Evolutionary conservation across 2,797 vertebrate species (phyloP), one percentile per base, ranked within the genome.

Genomic region (Phalanger gymnotis): DNA sequence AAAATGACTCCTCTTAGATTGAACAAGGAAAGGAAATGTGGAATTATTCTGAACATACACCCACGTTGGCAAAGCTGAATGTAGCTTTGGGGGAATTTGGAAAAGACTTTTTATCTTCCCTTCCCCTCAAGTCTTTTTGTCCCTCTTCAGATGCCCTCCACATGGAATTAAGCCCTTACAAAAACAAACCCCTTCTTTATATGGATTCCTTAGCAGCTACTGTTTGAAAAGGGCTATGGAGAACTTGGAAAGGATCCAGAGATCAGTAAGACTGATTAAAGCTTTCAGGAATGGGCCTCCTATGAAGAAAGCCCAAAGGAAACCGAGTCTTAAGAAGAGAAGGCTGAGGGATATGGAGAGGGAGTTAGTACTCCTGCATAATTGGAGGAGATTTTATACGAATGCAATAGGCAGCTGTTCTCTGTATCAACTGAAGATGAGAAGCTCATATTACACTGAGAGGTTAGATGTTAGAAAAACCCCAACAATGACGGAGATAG

Each of bases 181-280:
- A 97, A 96, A 96, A 89, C n/a, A 94, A 95, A 66, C 40, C 93
- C 54, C 96, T 96, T 73, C 92, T 96, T 95, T 95, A 94, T 47
- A 22, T n/a, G 91, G 94, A 90, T 3, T 73, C 94, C 96, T 90
- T 96, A 96, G 94, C 95, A 96, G 92, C 51, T 93, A 3, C 81
- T 28, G 57, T 56, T 73, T 2, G 30, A 95, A 92, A 90, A 14
- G 30, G 7, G n/a, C 19, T 95, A 81, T 93, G 61, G 51, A 7
- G 11, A 56, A 51, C 54, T 58, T 7, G 28, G 40, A 81, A 55
- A 81, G 22, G 7, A 47, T 47, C 40, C n/a, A 81, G 40, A 91
- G 61, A 91, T 90, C 13, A 40, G 55, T 25, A 51, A 56, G 93
- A 94, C 30, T 54, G 73, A 91, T 54, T 89, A 53, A 66, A 51